phyloP scores from a whole-genome alignment of 2,797 vertebrate genomes.

The Halcyon smyrnensis region DNA sequence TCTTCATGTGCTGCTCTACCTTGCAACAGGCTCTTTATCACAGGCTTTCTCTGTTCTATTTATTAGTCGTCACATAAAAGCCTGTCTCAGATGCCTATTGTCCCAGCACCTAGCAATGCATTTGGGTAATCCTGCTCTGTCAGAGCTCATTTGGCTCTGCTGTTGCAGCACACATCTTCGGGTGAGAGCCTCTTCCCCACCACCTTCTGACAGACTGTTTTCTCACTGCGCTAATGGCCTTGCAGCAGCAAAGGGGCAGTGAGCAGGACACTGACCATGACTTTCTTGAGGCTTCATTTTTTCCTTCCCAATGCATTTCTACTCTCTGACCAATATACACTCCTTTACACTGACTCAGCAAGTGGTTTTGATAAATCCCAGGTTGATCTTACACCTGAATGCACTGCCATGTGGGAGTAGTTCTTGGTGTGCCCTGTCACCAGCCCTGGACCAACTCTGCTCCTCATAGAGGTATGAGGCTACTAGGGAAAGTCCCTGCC shows the following conservation, averaged over 20 bases:
- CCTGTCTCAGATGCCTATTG: not conserved
- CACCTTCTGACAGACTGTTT: accelerated
- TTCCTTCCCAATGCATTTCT: not conserved
- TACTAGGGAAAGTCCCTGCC: accelerated
- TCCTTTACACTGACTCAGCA: not conserved
- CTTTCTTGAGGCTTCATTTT: not conserved
- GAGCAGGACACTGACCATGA: not conserved
- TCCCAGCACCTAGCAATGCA: not conserved
- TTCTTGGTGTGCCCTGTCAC: not conserved
- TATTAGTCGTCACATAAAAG: not conserved
- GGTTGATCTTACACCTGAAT: not conserved
- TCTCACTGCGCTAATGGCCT: accelerated
- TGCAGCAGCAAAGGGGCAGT: not conserved
- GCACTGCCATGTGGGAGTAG: accelerated
- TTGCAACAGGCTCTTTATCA: not conserved
- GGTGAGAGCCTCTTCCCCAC: accelerated
- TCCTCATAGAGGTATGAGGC: not conserved
- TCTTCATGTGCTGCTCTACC: not conserved
- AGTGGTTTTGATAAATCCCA: not conserved
- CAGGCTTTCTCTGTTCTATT: not conserved
- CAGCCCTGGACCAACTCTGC: not conserved
- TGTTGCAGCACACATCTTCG: not conserved
- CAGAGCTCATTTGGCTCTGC: not conserved
- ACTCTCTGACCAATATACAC: not conserved
- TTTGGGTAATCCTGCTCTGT: not conserved